phyloP scores from a whole-genome alignment of 2,797 vertebrate genomes.

The Lacerta viridis region DNA sequence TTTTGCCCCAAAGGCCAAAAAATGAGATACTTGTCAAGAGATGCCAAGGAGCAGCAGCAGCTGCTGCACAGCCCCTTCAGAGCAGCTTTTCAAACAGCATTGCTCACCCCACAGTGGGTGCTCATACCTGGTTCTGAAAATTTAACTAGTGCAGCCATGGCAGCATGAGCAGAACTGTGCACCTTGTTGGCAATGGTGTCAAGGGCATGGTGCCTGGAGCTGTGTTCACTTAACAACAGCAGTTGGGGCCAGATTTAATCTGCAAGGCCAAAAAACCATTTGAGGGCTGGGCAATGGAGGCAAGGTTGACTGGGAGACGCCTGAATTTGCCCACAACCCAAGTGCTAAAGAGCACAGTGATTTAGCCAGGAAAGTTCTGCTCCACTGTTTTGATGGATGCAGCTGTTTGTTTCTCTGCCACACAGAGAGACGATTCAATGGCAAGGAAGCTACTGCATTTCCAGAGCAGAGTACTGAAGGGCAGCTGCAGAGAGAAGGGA shows the following conservation, averaged over 20 bases:
- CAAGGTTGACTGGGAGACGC: not conserved
- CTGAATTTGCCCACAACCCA: not conserved
- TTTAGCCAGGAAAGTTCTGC: not conserved
- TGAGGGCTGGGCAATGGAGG: not conserved
- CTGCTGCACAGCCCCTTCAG: not conserved
- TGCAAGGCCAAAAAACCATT: not conserved
- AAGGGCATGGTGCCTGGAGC: not conserved
- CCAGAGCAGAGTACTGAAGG: slow-evolving; percentile 62
- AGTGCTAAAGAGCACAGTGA: not conserved
- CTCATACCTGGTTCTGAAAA: not conserved
- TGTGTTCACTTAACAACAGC: not conserved
- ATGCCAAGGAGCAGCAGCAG: not conserved
- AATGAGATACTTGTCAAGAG: not conserved
- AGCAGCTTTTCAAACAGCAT: not conserved
- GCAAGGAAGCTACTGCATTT: slow-evolving; percentile 33
- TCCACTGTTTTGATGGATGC: not conserved
- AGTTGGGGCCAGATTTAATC: not conserved
- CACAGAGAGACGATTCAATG: not conserved
- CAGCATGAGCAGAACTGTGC: not conserved
- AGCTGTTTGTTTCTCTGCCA: not conserved
- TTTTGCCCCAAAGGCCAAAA: not conserved
- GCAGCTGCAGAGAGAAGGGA: slow-evolving; percentile 62
- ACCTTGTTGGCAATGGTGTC: not conserved
- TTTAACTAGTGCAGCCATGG: not conserved
- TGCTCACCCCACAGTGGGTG: not conserved